Evolutionary conservation across 2,888 invertebrate genomes (phyloP).

Genomic region (Cyclophora albipunctata): DNA sequence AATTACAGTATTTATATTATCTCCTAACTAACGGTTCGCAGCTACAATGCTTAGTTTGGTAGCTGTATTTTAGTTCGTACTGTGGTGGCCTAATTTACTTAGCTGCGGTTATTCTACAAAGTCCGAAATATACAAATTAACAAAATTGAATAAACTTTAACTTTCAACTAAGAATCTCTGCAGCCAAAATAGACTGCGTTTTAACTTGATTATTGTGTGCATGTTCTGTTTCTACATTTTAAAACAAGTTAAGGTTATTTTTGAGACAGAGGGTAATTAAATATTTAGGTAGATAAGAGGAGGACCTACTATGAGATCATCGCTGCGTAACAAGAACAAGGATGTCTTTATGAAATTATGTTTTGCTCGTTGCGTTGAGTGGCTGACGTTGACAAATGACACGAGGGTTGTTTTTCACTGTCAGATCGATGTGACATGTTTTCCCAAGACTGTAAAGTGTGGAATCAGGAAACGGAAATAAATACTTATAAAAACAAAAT

Average conservation of each 20-base stretch:
- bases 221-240: too few relatives aligned
- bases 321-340: slow-evolving; percentile 57
- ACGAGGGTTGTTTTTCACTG: slow-evolving; percentile 66
- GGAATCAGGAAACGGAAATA: slow-evolving; percentile 58
- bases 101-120: neutral
- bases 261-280: slow-evolving; percentile 18
- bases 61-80: slow-evolving; percentile 3
- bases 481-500: slow-evolving; percentile 34
- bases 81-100: slow-evolving; percentile 9
- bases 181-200: too few relatives aligned
- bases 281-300: slow-evolving; percentile 16
- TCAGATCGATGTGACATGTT: slow-evolving; percentile 70
- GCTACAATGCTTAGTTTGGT: slow-evolving; percentile 7
- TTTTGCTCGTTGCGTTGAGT: slow-evolving; percentile 61
- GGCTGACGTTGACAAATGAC: slow-evolving; percentile 71
- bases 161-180: too few relatives aligned
- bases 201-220: too few relatives aligned
- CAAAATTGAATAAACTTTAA: too few relatives aligned
- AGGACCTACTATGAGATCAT: slow-evolving; percentile 33
- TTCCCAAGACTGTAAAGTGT: slow-evolving; percentile 56
- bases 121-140: neutral
- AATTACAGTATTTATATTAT: neutral
- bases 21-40: neutral
- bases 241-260: too few relatives aligned
- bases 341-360: slow-evolving; percentile 72